Evolutionary conservation across 2,888 invertebrate species (phyloP), one percentile per base, ranked within the genome.

Genomic region (Coleophora flavipennella): DNA sequence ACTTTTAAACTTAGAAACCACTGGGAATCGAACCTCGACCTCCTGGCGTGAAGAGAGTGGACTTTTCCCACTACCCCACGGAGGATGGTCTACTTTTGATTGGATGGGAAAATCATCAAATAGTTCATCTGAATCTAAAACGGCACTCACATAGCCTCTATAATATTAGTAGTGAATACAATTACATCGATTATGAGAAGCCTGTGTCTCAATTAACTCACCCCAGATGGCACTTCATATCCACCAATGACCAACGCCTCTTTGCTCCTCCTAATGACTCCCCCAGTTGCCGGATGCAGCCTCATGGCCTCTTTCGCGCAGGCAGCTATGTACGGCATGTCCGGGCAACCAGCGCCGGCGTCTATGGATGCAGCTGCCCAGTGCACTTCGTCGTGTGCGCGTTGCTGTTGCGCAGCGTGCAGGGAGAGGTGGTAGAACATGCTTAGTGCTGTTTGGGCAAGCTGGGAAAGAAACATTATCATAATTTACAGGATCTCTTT

Each of bases 371-470:
- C 81, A 0, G 57, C 54, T 1, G 71, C 62, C 83, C 83, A 83
- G 32, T 60, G 49, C 0, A 77, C 66, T 37, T 81, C 75, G 44
- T 83, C 81, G 43, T 78, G 80, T 0, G 76, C 83, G 0, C 76
- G 62, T 36, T 84, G 83, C 31, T 84, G 83, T 0, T 66, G 67
- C 0, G 81, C 83, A 1, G 83, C 77, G 62, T 81, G 72, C 0
- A 83, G 65, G 0, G 83, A 78, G 0, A 83, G 61, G 12, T 81
- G 74, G 66, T 79, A 71, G 53, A 81, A 67, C 68, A 76, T 71
- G 49, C 66, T 69, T 1, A 83, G 46, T 0, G 81, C 79, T 41
- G 83, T 71, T 51, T 83, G 83, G 26, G 74, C 76, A 0, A 83
- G 65, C 83, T 83, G 65, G 2, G 44, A 48, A 20, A 20, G 20